Evolutionary conservation across 1,140 invertebrate species (phyloP), one percentile per base, ranked within the genome.

Genomic region (Saxidomus purpurata): DNA sequence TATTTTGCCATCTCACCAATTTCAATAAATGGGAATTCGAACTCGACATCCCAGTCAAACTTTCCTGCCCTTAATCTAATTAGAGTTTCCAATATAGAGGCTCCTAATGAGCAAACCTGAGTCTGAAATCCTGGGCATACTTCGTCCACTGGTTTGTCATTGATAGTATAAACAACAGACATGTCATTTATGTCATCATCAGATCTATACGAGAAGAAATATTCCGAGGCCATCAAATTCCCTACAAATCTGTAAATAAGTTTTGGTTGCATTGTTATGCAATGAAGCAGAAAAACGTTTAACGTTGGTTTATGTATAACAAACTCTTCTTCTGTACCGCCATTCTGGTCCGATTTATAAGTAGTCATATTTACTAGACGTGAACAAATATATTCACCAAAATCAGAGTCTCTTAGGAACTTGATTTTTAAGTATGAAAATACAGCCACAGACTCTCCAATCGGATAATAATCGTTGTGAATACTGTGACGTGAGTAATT

Each of bases 81-180:
- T 1, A 38, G 11, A 1, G 6, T n/a, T n/a, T 28, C 1, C 38
- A 38, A 19, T 38, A 17, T 38, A 22, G 40, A 40, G 8, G 36
- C 69, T 38, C 69, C 36, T 40, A 47, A 15, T 6, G 69, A 74
- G 25, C 74, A 79, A 36, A n/a, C 8, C 22, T 71, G 67, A 19
- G 67, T 40, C 40, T 55, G 43, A 28, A 34, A 79, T 47, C 74
- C 74, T 6, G 74, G 74, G 49, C 74, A 79, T 28, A 79, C 74
- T 31, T 55, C 49, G 2, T 79, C 74, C 15, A 79, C n/a, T 31
- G 74, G 74, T 2, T 28, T 17, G n/a, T 52, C 74, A 34, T 79
- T 79, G 1, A 79, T n/a, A 19, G 74, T 79, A 31, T 79, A 79
- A 25, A 22, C 28, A n/a, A 79, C 17, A 0, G 74, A 79, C 15